A percentile compares a stretch with the other conserved stretches of the same genome.
phyloP scores from a whole-genome alignment of 2,797 vertebrate species.

The Crax fasciolata region DNA sequence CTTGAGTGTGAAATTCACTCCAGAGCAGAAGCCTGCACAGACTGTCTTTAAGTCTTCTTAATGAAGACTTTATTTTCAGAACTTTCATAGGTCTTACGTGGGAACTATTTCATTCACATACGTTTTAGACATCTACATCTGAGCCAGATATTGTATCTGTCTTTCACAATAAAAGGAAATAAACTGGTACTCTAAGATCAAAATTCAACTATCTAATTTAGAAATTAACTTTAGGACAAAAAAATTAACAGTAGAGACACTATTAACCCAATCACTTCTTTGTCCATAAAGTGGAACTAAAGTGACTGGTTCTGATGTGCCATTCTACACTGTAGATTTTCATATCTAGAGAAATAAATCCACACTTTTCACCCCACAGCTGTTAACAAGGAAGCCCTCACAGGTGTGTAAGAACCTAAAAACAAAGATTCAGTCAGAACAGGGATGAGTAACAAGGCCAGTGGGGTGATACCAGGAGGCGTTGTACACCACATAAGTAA shows the following conservation, averaged over 20 bases:
- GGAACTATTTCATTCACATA: neutral
- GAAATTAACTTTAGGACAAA: neutral
- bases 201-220: neutral
- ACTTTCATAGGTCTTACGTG: neutral
- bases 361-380: neutral
- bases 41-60: neutral
- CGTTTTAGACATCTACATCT: neutral
- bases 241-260: neutral
- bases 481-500: neutral
- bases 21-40: neutral
- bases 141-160: neutral
- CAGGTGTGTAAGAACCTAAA: neutral
- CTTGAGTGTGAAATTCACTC: neutral
- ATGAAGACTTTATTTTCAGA: neutral
- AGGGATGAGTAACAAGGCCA: neutral
- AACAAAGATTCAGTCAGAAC: neutral
- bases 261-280: neutral
- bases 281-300: neutral
- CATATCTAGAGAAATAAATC: neutral
- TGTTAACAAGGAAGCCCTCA: neutral
- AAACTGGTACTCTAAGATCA: neutral
- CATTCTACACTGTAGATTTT: neutral
- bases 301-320: fast-evolving
- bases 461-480: neutral
- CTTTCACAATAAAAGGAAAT: neutral